Conservation (phyloP, 2,888 invertebrate genomes). For the Tholera decimalis region DNA sequence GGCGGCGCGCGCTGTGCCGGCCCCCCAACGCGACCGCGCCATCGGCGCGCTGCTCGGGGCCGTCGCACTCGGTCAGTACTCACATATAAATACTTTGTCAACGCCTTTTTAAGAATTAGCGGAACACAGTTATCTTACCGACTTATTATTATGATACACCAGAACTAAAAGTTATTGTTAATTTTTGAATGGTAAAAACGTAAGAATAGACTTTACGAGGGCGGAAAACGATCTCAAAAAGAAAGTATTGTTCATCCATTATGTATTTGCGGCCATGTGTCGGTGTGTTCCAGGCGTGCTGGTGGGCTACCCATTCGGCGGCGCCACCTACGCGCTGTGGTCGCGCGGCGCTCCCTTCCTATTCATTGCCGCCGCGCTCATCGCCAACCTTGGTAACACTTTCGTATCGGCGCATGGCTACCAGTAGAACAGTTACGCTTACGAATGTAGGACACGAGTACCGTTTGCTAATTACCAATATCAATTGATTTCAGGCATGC, state of each 20-base stretch:
- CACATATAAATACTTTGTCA: too few species aligned
- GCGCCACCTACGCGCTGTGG: slow-evolving; percentile 80
- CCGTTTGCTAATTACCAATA: neutral
- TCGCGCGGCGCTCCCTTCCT: slow-evolving; percentile 82
- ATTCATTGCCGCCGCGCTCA: slow-evolving; percentile 75
- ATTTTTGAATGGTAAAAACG: too few species aligned
- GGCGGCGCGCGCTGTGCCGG: slow-evolving; percentile 73
- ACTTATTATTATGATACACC: too few species aligned
- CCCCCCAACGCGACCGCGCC: slow-evolving; percentile 68
- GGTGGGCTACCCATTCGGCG: slow-evolving; percentile 87
- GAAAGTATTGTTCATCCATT: too few species aligned
- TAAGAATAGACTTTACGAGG: too few species aligned
- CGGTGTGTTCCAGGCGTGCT: slow-evolving; percentile 77
- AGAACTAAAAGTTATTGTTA: too few species aligned
- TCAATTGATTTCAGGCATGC: slow-evolving; percentile 73
- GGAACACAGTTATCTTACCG: too few species aligned
- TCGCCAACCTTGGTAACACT: slow-evolving; percentile 75
- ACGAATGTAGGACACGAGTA: too few species aligned
- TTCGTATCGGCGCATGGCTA: neutral
- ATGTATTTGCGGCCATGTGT: neutral
- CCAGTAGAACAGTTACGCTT: neutral
- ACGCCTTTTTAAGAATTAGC: too few species aligned
- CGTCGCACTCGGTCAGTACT: slow-evolving; percentile 80
- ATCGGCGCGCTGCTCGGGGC: slow-evolving; percentile 83
- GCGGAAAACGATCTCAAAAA: too few species aligned